Conservation (phyloP, 2,113 vertebrate genomes). For the Cyanistes caeruleus region DNA sequence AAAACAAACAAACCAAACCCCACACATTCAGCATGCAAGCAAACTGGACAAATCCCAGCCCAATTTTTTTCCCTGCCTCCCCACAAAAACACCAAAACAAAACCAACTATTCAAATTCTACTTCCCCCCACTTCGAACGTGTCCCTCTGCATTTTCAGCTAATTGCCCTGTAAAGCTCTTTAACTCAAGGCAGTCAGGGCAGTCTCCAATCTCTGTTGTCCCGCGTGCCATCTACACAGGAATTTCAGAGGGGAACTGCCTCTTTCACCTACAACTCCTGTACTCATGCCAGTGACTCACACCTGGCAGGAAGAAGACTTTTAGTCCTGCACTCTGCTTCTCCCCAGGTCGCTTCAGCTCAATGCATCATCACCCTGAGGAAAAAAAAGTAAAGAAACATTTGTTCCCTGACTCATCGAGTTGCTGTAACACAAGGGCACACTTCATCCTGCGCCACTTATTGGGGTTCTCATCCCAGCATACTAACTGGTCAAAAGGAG, state of each 20-base stretch:
- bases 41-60: background rate
- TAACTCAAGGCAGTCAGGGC: background rate
- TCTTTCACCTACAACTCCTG: background rate
- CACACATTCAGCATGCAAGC: background rate
- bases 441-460: background rate
- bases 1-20: background rate
- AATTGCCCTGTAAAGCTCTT: background rate
- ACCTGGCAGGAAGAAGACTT: background rate
- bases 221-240: fast-evolving
- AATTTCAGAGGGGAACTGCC: background rate
- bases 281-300: background rate
- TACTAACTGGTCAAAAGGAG: background rate
- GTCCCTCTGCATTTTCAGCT: background rate
- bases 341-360: background rate
- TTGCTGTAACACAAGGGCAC: background rate
- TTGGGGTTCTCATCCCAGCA: background rate
- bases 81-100: background rate
- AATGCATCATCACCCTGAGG: background rate
- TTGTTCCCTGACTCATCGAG: background rate
- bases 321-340: background rate
- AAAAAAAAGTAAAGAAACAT: background rate
- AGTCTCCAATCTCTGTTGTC: background rate
- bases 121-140: background rate
- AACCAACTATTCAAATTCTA: background rate
- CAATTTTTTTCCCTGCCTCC: background rate